Percentiles rank a stretch among this genome's conserved stretches.
phyloP scores from a whole-genome alignment of 2,113 vertebrate species.

The Aptenodytes forsteri region DNA sequence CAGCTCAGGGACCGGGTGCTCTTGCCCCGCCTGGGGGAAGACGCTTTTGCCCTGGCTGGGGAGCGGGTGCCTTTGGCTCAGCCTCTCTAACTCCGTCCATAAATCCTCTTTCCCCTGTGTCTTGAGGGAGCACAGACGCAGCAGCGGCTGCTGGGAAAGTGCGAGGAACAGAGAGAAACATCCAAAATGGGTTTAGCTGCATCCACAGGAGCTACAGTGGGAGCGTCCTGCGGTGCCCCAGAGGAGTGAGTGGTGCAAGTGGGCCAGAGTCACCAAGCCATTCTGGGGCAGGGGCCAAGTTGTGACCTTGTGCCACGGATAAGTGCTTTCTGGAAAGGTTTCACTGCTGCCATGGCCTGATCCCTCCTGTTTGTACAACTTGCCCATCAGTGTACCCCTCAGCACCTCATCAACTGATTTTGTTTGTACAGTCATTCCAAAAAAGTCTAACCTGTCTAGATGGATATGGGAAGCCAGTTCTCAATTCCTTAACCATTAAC shows the following conservation, averaged over 20 bases:
- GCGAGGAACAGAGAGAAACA: not conserved
- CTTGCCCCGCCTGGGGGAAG: not conserved
- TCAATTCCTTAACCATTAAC: not conserved
- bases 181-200: not conserved
- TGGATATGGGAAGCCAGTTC: not conserved
- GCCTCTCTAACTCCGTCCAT: not conserved
- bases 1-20: not conserved
- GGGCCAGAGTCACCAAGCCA: not conserved
- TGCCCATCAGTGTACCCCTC: not conserved
- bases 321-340: not conserved
- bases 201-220: not conserved
- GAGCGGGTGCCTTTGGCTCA: not conserved
- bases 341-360: not conserved
- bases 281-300: not conserved
- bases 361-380: not conserved
- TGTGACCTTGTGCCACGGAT: not conserved
- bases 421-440: not conserved
- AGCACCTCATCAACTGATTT: not conserved
- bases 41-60: not conserved
- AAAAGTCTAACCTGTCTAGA: not conserved
- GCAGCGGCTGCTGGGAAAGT: not conserved
- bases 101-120: not conserved
- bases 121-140: not conserved
- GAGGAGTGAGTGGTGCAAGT: not conserved
- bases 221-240: not conserved